Evolutionary conservation across 2,797 vertebrate genomes (phyloP), one percentile per base, ranked within the genome.

Genomic region (Harpagifer antarcticus): DNA sequence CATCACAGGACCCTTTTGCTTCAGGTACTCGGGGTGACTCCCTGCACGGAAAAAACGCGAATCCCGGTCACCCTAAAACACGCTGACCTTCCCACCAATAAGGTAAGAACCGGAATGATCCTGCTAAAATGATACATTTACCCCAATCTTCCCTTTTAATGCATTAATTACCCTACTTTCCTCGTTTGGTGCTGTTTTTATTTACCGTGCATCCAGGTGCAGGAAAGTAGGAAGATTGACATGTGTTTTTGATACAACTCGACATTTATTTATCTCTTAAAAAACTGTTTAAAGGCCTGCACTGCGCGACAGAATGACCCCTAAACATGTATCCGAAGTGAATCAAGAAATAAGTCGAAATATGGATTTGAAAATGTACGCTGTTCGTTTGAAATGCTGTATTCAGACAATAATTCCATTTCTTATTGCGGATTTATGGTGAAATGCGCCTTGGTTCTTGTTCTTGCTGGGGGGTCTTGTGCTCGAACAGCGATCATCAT

Each of bases 11-110:
- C 59, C 79, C 62, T 58, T 62, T 74, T 40, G 78, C 70, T 69
- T 68, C 72, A 76, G 78, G 62, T 76, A 55, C 67, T 72, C 81
- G 68, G 79, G 77, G 85, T 90, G 84, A 89, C 85, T 87, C 82
- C 87, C 82, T 79, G 72, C 76, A 23, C 79, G 27, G 27, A 66
- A 19, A 64, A 19, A 52, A 61, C 74, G 66, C 69, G 33, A 80
- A 70, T 54, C 74, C 72, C 76, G 44, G 59, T 83, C 76, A n/a
- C 81, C 73, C 76, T 27, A 4, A 55, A 58, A 54, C 65, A 68
- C 64, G 49, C 74, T 12, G 72, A 82, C 66, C 72, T 50, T 63
- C 72, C 40, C 40, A 9, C 0, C 10, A 2, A 3, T 55, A 78
- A 88, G 92, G 91, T 92, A 87, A 85, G 89, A 54, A 40, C 20